Evolutionary conservation across 1,140 invertebrate genomes (phyloP).

Genomic region (Drosophila athabasca): DNA sequence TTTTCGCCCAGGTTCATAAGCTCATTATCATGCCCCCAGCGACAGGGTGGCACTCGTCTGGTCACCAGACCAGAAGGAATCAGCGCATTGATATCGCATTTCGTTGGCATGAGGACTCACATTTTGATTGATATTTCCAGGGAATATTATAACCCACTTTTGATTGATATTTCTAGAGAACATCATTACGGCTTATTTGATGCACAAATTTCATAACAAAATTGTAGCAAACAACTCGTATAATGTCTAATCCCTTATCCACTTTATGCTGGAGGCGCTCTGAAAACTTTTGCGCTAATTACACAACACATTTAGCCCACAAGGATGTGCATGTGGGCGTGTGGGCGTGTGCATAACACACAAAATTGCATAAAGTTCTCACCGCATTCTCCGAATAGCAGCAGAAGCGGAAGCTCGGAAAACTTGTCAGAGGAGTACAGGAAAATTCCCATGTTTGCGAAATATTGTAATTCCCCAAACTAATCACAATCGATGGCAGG

Average conservation of each 20-base stretch:
- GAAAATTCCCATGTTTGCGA: slow-evolving; percentile 4
- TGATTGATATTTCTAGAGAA: too few species aligned
- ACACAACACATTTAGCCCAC: slow-evolving; percentile 45
- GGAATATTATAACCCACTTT: too few species aligned
- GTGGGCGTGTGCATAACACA: neutral
- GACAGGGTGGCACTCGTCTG: neutral
- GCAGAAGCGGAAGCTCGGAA: neutral
- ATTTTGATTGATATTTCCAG: neutral
- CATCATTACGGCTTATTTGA: too few species aligned
- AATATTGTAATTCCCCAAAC: slow-evolving; percentile 13
- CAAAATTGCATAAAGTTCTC: slow-evolving; percentile 56
- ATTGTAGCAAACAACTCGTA: neutral
- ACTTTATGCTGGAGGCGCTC: slow-evolving; percentile 23
- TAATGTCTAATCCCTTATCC: slow-evolving; percentile 17
- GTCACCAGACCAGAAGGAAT: neutral
- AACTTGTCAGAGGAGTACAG: slow-evolving; percentile 11
- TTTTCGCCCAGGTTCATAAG: slow-evolving; percentile 26
- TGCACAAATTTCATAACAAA: too few species aligned
- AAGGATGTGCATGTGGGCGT: neutral
- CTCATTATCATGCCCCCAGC: slow-evolving; percentile 13
- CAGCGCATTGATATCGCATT: too few species aligned
- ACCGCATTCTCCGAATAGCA: slow-evolving; percentile 2
- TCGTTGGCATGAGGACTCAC: too few species aligned
- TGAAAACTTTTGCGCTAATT: slow-evolving; percentile 61
- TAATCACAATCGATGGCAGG: slow-evolving; percentile 10